Evolutionary conservation across 53 echinoderm and acorn worm species (phyloP), one percentile per base, ranked within the genome.

Genomic region (Astropecten irregularis): DNA sequence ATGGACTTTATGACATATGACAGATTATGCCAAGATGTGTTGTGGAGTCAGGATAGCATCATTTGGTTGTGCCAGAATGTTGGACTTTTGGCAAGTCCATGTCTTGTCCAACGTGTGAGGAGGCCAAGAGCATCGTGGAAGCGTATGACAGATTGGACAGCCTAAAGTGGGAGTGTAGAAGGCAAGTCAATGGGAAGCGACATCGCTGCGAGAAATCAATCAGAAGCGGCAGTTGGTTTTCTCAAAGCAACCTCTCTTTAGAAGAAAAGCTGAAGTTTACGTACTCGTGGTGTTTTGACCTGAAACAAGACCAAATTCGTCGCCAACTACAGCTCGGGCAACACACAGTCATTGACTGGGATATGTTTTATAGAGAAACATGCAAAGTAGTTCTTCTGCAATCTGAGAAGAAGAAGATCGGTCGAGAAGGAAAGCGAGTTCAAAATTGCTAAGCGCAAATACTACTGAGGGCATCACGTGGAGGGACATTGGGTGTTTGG

Each of bases 291-390:
- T 56, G 55, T 19, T 53, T 52, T 13, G 79, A 66, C 18, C 15
- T 87, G 32, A 53, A 37, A 3, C 87, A 86, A 53, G 22, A 40
- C 2, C 22, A 65, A 46, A 86, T 86, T 39, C 59, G 30, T 3
- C 35, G 46, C 33, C 77, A 86, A 61, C 18, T 86, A 2, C 40
- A 29, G 14, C 26, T 86, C 1, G 49, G 52, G 9, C 33, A 53
- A 1, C 64, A 77, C 53, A 89, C 84, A 26, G 27, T 40, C 2
- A 83, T 88, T 11, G 74, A 88, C 64, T 88, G 88, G 88, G 22
- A 46, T 14, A 46, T 46, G 47, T 46, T 46, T 46, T 46, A 14
- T 46, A 8, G 47, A 8, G 47, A 46, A 46, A 46, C 47, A 14
- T 46, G 47, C 14, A 14, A 46, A 46, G 47, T 46, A 46, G 47